Evolutionary conservation across 2,113 vertebrate genomes (phyloP).

Genomic region (Pimephales promelas): DNA sequence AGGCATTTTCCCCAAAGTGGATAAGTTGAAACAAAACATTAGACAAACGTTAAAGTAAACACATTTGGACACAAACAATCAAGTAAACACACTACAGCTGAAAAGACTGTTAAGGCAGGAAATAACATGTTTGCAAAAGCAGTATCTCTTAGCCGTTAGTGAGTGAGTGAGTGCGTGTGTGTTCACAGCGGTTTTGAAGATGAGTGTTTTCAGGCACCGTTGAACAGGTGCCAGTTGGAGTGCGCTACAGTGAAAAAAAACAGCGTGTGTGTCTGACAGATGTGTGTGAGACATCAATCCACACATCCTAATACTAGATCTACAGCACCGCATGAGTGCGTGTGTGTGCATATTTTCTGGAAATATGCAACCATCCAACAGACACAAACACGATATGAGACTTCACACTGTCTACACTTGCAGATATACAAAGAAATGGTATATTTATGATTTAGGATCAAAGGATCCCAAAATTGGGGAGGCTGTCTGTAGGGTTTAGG

Average conservation of each 20-base stretch:
- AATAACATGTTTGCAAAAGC: not conserved
- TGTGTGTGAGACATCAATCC: constrained; percentile 73
- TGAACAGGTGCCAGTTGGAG: constrained; percentile 63
- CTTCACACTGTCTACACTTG: not conserved
- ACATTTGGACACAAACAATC: not conserved
- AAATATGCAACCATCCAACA: not conserved
- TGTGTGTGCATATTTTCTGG: not conserved
- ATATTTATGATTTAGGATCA: constrained; percentile 9
- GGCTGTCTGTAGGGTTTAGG: constrained; percentile 11
- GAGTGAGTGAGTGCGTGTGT: not conserved
- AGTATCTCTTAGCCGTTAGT: not conserved
- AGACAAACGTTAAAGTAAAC: not conserved
- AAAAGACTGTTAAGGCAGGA: not conserved
- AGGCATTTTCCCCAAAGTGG: not conserved
- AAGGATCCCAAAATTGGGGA: not conserved
- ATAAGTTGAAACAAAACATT: not conserved
- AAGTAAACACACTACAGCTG: not conserved
- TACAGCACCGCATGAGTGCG: constrained; percentile 42
- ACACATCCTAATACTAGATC: constrained; percentile 74
- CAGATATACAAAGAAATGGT: constrained; percentile 8
- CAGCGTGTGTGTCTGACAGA: constrained; percentile 73
- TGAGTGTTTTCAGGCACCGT: constrained; percentile 51
- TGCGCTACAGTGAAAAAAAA: constrained; percentile 67
- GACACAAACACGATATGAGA: not conserved
- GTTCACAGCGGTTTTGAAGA: constrained; percentile 27